These are phyloP conservation scores for Cosmopolites sordidus DNA, from an alignment of 2,888 invertebrate species.

Conservation along the genomic window DNA sequence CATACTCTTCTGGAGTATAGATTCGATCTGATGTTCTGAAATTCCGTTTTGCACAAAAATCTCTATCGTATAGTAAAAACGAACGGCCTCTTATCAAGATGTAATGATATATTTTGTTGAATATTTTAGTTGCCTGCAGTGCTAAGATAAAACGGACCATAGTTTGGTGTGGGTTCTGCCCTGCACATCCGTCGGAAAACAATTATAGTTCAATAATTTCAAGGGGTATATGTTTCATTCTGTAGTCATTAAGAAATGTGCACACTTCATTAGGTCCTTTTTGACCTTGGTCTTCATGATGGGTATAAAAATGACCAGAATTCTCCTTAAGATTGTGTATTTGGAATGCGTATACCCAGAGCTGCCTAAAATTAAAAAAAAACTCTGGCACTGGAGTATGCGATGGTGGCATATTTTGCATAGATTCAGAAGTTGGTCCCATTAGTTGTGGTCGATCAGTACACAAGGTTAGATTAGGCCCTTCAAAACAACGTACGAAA, in stretches of 20 bases:
- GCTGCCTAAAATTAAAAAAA: too few species aligned
- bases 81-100: slow-evolving; percentile 20
- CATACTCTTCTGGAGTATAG: slow-evolving; percentile 27
- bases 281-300: too few species aligned
- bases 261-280: too few species aligned
- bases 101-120: slow-evolving; percentile 22
- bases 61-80: slow-evolving; percentile 26
- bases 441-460: slow-evolving; percentile 12
- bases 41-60: slow-evolving; percentile 23
- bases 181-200: slow-evolving; percentile 27
- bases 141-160: slow-evolving; percentile 23
- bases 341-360: too few species aligned
- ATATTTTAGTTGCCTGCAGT: slow-evolving; percentile 18
- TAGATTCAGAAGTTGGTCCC: slow-evolving; percentile 34
- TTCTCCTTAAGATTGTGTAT: too few species aligned
- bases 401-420: slow-evolving; percentile 28
- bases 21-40: slow-evolving; percentile 23
- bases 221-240: slow-evolving; percentile 13
- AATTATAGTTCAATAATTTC: slow-evolving; percentile 22
- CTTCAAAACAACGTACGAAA: slow-evolving; percentile 1
- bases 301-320: too few species aligned
- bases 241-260: too few species aligned
- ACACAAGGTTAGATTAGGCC: slow-evolving; percentile 12
- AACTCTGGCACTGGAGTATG: too few species aligned
- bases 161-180: slow-evolving; percentile 26